These are phyloP conservation scores for Pica pica DNA, from an alignment of 2,113 vertebrate species.

Conservation along the genomic window DNA sequence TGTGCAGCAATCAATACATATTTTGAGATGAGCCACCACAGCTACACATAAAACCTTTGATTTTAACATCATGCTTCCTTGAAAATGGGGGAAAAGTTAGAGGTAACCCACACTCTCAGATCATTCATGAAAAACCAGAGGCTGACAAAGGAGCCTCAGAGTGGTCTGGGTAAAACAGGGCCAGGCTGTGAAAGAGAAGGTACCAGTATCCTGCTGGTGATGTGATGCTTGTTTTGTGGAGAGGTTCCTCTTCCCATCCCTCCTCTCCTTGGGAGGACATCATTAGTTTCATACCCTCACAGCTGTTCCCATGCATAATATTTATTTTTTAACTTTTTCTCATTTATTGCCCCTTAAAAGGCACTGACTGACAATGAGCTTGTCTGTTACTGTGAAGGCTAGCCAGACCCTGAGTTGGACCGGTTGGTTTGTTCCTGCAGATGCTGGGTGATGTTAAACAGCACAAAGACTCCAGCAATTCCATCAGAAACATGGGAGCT, in stretches of 20 bases:
- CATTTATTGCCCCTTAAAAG: neutral
- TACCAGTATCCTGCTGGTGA: neutral
- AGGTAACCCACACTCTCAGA: neutral
- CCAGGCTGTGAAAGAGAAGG: neutral
- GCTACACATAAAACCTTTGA: neutral
- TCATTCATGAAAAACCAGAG: neutral
- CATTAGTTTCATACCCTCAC: neutral
- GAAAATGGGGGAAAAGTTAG: neutral
- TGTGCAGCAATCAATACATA: neutral
- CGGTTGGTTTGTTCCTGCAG: accelerated
- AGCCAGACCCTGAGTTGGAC: neutral
- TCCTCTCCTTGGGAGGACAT: neutral
- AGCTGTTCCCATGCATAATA: neutral
- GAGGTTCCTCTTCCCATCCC: neutral
- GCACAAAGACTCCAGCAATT: neutral
- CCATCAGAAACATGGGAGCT: neutral
- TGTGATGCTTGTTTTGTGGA: neutral
- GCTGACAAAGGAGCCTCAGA: neutral
- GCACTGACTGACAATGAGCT: neutral
- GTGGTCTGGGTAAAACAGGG: neutral
- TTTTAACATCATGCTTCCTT: neutral
- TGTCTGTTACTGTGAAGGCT: neutral
- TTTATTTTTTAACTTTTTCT: neutral
- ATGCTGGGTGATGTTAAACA: neutral
- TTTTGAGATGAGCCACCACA: neutral